Evolutionary conservation across 2,113 vertebrate species (phyloP).

Genomic region (Cnemophilus loriae): DNA sequence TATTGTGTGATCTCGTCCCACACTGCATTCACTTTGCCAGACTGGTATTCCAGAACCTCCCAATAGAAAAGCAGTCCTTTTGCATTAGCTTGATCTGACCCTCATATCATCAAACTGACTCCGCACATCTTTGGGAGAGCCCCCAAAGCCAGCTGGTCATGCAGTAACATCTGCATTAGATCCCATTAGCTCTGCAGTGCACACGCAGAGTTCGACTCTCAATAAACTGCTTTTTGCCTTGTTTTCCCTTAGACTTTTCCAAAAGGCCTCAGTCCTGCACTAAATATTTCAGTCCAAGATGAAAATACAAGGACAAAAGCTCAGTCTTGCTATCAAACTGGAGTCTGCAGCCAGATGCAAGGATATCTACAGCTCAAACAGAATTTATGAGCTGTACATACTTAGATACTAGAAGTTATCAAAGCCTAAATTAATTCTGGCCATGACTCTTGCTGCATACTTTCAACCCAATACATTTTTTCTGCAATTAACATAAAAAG

Average conservation of each 20-base stretch:
- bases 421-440: background rate
- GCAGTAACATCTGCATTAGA: background rate
- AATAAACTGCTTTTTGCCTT: background rate
- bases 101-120: background rate
- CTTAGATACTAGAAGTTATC: background rate
- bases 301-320: background rate
- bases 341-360: background rate
- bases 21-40: background rate
- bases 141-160: background rate
- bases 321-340: background rate
- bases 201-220: rapidly evolving
- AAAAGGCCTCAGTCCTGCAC: background rate
- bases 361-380: background rate
- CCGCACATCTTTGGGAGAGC: background rate
- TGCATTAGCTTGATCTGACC: background rate
- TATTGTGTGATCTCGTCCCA: background rate
- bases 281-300: background rate
- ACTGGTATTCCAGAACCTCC: background rate
- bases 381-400: background rate
- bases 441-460: background rate
- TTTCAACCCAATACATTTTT: background rate
- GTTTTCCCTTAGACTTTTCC: background rate
- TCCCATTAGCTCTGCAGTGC: background rate
- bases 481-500: background rate
- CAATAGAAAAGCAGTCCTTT: background rate